Evolutionary conservation across 2,888 invertebrate species (phyloP).

Genomic region (Morinoia aosen): DNA sequence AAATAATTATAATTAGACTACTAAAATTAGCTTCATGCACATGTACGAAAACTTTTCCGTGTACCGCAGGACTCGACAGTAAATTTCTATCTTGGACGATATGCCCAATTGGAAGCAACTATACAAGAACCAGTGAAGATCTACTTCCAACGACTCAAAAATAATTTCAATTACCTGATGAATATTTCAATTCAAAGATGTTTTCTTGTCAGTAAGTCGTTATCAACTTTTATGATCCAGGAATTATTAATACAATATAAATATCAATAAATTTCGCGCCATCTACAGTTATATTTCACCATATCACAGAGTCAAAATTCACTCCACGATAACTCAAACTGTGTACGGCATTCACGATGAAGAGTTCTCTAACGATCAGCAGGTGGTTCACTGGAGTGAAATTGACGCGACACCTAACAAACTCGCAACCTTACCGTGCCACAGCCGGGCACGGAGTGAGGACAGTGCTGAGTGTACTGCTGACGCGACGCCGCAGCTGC

Average conservation of each 20-base stretch:
- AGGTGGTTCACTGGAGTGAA: background rate
- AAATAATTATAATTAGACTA: too few relatives aligned
- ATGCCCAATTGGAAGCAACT: too few relatives aligned
- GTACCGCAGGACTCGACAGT: too few relatives aligned
- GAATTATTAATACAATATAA: background rate
- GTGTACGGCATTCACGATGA: background rate
- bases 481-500: background rate
- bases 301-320: background rate
- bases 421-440: background rate
- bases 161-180: background rate
- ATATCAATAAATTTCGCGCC: background rate
- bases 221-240: background rate
- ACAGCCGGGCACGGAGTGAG: slow-evolving; percentile 7
- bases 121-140: too few relatives aligned
- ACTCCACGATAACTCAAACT: background rate
- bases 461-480: background rate
- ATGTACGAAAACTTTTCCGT: too few relatives aligned
- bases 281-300: background rate
- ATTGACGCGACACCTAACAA: background rate
- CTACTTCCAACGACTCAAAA: background rate
- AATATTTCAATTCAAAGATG: background rate
- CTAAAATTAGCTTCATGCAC: too few relatives aligned
- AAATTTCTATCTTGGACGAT: too few relatives aligned
- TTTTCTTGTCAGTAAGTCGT: background rate
- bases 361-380: background rate